Evolutionary conservation across 2,888 invertebrate species (phyloP).

Genomic region (Thelaira solivaga): DNA sequence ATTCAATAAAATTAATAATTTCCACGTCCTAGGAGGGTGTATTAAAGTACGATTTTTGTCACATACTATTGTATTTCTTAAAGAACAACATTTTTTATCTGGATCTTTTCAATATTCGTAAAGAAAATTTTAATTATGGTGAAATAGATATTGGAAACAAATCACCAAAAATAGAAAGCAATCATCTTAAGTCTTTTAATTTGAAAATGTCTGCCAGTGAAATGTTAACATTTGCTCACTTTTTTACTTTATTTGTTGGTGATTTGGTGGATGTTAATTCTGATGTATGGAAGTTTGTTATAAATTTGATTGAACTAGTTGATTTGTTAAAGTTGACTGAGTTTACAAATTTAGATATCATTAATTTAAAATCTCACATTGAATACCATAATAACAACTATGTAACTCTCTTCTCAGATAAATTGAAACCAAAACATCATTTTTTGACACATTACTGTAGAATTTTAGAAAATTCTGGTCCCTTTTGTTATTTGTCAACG

Average conservation of each 20-base stretch:
- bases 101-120: not conserved
- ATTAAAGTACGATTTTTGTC: not conserved
- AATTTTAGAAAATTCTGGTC: conserved; percentile 34
- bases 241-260: too few species aligned
- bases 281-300: conserved; percentile 30
- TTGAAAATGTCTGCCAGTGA: conserved; percentile 42
- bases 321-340: conserved; percentile 21
- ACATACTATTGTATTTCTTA: not conserved
- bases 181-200: conserved; percentile 27
- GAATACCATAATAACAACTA: conserved; percentile 28
- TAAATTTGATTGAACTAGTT: conserved; percentile 29
- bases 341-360: conserved; percentile 18
- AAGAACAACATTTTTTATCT: conserved; percentile 9
- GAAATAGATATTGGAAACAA: conserved; percentile 44
- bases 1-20: not conserved
- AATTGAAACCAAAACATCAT: conserved; percentile 38
- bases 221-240: not conserved
- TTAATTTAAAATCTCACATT: conserved; percentile 33
- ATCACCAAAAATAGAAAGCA: conserved; percentile 21
- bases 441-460: conserved; percentile 31
- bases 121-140: conserved; percentile 32
- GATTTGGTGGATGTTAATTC: not conserved
- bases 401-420: conserved; percentile 21
- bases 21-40: not conserved
- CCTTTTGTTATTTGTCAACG: conserved; percentile 23